A percentile compares a stretch with the other conserved stretches of the same genome.
phyloP scores from a whole-genome alignment of 35 echinoderm and acorn worm species.

The Hemicentrotus pulcherrimus region DNA sequence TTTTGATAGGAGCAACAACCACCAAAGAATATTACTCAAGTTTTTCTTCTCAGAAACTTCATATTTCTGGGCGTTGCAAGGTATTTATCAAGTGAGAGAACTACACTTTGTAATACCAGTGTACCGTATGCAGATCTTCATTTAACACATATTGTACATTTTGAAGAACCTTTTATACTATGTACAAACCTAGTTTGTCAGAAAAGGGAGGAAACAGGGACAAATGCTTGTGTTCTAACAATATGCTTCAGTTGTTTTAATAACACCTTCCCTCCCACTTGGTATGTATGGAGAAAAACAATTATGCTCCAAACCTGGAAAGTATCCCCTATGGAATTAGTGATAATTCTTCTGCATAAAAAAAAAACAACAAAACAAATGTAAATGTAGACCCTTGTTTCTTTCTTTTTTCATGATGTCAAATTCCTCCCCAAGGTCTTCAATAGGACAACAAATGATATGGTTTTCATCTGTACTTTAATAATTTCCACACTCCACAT shows the following conservation, averaged over 20 bases:
- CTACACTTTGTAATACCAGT: background rate
- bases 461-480: background rate
- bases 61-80: background rate
- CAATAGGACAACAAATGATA: background rate
- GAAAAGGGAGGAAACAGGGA: background rate
- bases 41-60: background rate
- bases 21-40: background rate
- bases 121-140: background rate
- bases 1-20: background rate
- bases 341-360: background rate
- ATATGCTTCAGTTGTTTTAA: too few species aligned
- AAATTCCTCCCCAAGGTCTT: background rate
- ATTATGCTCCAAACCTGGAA: too few species aligned
- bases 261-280: too few species aligned
- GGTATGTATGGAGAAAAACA: too few species aligned
- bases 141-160: background rate
- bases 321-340: background rate
- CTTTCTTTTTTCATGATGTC: background rate
- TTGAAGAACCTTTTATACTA: background rate
- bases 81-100: background rate
- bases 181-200: background rate
- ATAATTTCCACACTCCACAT: conserved; percentile 23
- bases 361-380: background rate
- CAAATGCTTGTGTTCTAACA: too few species aligned
- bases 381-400: background rate